These are phyloP conservation scores for Tadarida brasiliensis DNA, from an alignment of 2,797 vertebrate genomes.

Conservation along the genomic window DNA sequence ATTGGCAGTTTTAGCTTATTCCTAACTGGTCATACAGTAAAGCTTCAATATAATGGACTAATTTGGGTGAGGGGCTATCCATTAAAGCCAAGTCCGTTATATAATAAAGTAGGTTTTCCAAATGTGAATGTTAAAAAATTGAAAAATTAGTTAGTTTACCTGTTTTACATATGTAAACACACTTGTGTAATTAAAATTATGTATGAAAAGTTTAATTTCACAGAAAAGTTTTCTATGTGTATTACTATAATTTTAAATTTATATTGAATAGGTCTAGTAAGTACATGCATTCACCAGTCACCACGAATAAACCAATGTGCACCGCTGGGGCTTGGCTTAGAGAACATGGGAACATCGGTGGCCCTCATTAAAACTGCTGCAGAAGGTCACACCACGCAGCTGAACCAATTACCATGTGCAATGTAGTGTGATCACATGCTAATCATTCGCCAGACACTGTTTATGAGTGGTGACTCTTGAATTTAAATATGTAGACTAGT, in stretches of 20 bases:
- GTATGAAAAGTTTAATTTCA: not conserved
- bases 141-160: not conserved
- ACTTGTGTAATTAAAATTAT: not conserved
- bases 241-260: not conserved
- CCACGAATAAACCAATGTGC: not conserved
- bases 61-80: not conserved
- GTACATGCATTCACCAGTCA: not conserved
- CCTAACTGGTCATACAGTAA: not conserved
- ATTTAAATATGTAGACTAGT: not conserved
- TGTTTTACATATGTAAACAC: not conserved
- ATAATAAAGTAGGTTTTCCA: not conserved
- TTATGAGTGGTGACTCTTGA: not conserved
- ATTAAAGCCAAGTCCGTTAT: not conserved
- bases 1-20: slow-evolving; percentile 6
- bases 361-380: not conserved
- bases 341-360: not conserved
- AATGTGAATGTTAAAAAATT: not conserved
- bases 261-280: not conserved
- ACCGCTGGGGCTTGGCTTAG: not conserved
- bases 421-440: not conserved
- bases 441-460: not conserved
- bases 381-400: not conserved
- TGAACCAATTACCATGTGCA: not conserved
- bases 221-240: not conserved
- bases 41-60: not conserved